A percentile compares a stretch with the other conserved stretches of the same genome.
These are phyloP conservation scores for Centropristis striata DNA, from an alignment of 2,113 vertebrate species.

Conservation along the genomic window DNA sequence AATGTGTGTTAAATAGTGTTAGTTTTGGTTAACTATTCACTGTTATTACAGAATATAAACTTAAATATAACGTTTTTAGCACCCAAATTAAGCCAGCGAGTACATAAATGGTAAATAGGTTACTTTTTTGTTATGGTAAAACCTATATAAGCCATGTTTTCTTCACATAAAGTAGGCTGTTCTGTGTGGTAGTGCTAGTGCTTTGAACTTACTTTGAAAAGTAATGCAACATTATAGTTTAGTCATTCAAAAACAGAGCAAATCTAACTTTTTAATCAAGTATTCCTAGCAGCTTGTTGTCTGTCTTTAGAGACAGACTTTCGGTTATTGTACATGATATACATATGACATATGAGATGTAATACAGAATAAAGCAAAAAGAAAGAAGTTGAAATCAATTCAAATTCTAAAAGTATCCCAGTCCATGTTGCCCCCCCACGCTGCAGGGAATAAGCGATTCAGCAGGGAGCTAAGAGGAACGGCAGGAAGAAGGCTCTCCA, in stretches of 20 bases:
- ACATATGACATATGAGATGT: too few species aligned
- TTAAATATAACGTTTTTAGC: neutral
- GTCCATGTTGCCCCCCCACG: neutral
- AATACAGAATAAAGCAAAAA: too few species aligned
- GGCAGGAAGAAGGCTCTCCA: neutral
- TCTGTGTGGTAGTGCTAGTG: neutral
- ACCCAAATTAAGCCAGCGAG: too few species aligned
- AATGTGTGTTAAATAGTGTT: slow-evolving; percentile 1
- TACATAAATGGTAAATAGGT: too few species aligned
- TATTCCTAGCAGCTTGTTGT: neutral
- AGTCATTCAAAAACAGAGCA: too few species aligned
- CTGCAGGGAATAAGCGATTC: slow-evolving; percentile 1
- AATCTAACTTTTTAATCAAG: neutral
- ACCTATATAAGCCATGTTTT: too few species aligned
- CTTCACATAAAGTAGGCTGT: neutral
- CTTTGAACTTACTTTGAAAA: too few species aligned
- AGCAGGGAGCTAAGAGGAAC: neutral
- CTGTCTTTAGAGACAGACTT: neutral
- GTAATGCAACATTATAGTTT: too few species aligned
- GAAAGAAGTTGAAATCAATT: too few species aligned
- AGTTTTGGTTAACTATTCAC: neutral
- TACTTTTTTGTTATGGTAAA: too few species aligned
- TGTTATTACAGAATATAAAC: neutral
- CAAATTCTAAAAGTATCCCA: neutral
- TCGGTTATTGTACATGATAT: neutral